phyloP scores from a whole-genome alignment of 2,113 vertebrate species.

The Podilymbus podiceps region DNA sequence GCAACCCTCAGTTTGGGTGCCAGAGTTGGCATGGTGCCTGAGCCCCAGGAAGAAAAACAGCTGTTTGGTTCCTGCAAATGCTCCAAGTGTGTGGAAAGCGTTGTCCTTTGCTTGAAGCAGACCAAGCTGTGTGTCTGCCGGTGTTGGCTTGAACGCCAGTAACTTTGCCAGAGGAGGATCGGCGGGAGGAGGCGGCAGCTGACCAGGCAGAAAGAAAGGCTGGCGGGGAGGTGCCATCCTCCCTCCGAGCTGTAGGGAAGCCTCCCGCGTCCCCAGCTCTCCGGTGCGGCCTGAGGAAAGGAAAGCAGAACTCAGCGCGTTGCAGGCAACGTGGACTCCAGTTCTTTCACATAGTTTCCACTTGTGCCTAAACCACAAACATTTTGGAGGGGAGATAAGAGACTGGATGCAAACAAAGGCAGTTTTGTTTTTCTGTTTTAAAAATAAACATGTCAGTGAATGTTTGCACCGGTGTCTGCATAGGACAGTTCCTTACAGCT shows the following conservation, averaged over 20 bases:
- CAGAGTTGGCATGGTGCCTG: accelerated
- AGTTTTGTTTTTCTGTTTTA: neutral
- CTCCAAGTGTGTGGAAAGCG: neutral
- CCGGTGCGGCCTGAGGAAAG: accelerated
- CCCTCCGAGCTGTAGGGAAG: neutral
- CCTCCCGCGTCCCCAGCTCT: neutral
- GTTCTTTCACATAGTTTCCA: neutral
- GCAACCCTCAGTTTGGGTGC: neutral
- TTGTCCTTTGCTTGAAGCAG: neutral
- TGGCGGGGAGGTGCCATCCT: neutral
- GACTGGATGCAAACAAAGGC: neutral
- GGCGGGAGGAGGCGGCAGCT: neutral
- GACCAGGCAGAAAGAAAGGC: neutral
- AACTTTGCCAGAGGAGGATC: neutral
- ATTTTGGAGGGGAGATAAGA: neutral
- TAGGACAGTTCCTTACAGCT: neutral
- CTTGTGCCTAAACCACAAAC: neutral
- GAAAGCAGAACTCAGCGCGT: neutral
- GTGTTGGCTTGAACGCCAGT: neutral
- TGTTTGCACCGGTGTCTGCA: neutral
- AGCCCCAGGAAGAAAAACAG: neutral
- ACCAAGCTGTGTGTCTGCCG: neutral
- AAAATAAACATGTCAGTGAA: neutral
- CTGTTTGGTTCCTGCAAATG: neutral
- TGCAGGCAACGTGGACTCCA: accelerated